Conservation (phyloP, 2,113 vertebrate genomes). For the Ariopsis seemanni region DNA sequence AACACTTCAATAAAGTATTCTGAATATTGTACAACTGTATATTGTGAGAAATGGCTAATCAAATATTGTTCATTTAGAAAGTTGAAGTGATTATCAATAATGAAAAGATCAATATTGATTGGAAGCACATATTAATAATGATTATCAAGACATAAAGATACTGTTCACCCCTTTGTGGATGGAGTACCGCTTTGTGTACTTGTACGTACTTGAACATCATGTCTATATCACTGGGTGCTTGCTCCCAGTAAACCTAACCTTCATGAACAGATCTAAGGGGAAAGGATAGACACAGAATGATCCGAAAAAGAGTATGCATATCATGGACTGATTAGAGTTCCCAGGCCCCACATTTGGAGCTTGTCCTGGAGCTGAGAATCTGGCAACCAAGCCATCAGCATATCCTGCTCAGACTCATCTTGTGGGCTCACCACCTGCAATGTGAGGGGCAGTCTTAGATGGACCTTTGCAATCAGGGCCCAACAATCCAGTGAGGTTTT, state of each 20-base stretch:
- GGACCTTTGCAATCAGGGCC: background rate
- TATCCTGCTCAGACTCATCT: background rate
- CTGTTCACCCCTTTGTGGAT: background rate
- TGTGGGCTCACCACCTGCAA: background rate
- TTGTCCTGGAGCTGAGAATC: background rate
- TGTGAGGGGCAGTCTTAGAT: background rate
- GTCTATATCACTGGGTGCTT: background rate
- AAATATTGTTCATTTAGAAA: background rate
- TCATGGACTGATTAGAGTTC: background rate
- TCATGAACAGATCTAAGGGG: background rate
- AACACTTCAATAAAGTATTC: background rate
- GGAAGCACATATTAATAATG: background rate
- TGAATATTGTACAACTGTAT: background rate
- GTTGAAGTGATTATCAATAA: background rate
- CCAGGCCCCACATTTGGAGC: background rate
- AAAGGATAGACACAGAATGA: background rate
- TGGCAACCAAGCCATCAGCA: background rate
- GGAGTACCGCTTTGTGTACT: background rate
- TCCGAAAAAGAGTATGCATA: background rate
- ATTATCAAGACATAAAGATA: background rate
- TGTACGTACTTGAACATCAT: background rate
- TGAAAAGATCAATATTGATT: background rate
- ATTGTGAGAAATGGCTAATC: background rate
- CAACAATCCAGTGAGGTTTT: background rate
- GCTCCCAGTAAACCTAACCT: background rate